phyloP scores from a whole-genome alignment of 1,140 invertebrate genomes.

The Scaptodrosophila lebanonensis region DNA sequence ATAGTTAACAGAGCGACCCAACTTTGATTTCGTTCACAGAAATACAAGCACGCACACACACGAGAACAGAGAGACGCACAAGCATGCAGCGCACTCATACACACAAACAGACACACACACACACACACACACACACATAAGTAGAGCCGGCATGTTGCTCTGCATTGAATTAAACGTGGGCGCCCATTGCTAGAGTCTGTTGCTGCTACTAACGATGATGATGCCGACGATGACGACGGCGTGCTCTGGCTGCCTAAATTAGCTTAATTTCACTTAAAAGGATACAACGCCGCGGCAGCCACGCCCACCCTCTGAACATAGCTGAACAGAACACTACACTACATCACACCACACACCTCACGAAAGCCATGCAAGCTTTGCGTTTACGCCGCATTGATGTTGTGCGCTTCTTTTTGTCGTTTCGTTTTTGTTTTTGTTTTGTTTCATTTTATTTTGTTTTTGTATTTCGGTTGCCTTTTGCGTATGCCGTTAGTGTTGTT shows the following conservation, averaged over 20 bases:
- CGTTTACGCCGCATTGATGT: too few relatives aligned
- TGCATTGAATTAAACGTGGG: conserved; percentile 49
- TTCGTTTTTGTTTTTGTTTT: background rate
- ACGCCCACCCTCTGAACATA: too few relatives aligned
- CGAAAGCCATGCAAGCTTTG: background rate
- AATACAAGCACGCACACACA: conserved; percentile 13
- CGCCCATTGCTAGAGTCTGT: conserved; percentile 37
- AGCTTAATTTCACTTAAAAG: conserved; percentile 75
- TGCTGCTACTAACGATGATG: background rate
- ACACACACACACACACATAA: too few relatives aligned
- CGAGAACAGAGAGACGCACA: background rate
- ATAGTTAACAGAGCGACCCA: conserved; percentile 38
- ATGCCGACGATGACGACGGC: conserved; percentile 14
- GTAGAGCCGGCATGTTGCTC: conserved; percentile 4
- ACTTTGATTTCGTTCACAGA: conserved; percentile 46
- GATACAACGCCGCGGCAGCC: conserved; percentile 40
- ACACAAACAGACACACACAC: too few relatives aligned
- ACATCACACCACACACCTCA: background rate
- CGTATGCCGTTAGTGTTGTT: too few relatives aligned
- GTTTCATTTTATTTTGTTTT: conserved; percentile 5
- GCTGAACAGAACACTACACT: too few relatives aligned
- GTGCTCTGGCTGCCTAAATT: conserved; percentile 62
- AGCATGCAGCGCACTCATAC: too few relatives aligned
- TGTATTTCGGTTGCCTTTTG: too few relatives aligned
- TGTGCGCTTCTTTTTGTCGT: too few relatives aligned